These are phyloP conservation scores for Saccostrea glomerata DNA, from an alignment of 1,140 invertebrate genomes.

Conservation along the genomic window DNA sequence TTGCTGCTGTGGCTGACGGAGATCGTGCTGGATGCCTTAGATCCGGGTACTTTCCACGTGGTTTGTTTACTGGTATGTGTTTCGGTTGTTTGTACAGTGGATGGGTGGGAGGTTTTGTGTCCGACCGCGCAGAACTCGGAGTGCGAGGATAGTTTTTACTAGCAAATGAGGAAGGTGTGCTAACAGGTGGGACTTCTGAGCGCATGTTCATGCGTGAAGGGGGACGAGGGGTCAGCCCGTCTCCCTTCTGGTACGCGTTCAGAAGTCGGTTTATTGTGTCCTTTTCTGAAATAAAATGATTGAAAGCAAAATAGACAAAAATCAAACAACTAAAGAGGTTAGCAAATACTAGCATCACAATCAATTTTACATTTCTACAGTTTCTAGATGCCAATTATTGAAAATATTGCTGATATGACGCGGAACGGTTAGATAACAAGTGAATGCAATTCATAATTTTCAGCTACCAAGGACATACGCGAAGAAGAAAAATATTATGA, in stretches of 20 bases:
- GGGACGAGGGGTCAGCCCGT: slow-evolving; percentile 33
- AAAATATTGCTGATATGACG: too few species aligned
- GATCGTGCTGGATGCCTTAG: slow-evolving; percentile 14
- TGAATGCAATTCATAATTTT: too few species aligned
- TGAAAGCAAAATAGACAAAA: slow-evolving; percentile 43
- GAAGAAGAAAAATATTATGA: too few species aligned
- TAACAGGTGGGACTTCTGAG: slow-evolving; percentile 43
- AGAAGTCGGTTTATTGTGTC: slow-evolving; percentile 47
- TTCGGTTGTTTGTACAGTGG: background rate
- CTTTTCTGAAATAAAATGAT: slow-evolving; percentile 54
- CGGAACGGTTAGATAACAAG: too few species aligned
- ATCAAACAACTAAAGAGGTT: slow-evolving; percentile 22
- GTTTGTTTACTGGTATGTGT: slow-evolving; percentile 13
- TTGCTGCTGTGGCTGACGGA: background rate
- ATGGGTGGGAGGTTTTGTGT: slow-evolving; percentile 7
- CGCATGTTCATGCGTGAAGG: slow-evolving; percentile 42
- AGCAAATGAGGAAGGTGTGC: slow-evolving; percentile 46
- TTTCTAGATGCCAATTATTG: too few species aligned
- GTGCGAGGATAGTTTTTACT: slow-evolving; percentile 3
- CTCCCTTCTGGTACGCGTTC: slow-evolving; percentile 27
- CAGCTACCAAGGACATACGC: too few species aligned
- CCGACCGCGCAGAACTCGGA: slow-evolving; percentile 6
- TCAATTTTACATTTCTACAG: too few species aligned
- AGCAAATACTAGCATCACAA: slow-evolving; percentile 6
- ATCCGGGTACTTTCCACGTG: slow-evolving; percentile 37